Base-by-base conservation (phyloP, 2,113 vertebrate genomes). In the Psittacula cyanocephala region DNA sequence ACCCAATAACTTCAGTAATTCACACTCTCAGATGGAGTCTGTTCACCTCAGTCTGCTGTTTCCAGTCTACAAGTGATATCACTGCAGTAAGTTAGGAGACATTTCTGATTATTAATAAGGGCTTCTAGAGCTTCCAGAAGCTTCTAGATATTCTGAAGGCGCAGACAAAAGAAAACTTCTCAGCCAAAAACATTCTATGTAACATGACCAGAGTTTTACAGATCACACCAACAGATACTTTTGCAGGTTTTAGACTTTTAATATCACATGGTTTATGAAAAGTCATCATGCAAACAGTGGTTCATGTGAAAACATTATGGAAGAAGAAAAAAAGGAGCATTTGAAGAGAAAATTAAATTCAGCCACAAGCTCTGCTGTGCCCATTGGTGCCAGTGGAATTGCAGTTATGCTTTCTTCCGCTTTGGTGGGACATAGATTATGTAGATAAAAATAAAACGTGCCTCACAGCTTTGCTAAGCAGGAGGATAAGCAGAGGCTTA, bases 141-240 rank as follows among this genome's bases (percentile, higher is more conserved):
- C 4, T 71, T 37, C 59, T 35, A 47, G 50, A 72, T 41, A 31
- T 31, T 13, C 19, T 47, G 16, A 49, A 49, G 19, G 9, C 35
- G 49, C 12, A 37, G 11, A 24, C 5, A 35, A 81, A 55, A 59
- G 27, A 57, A 41, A 46, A 24, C 18, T 47, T 23, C 17, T 37
- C 44, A 22, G 22, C 44, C 22, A 10, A 10, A 65, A 67, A 1
- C 0, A 0, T 35, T 35, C 25, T 17, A 3, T 20, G 31, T 13
- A 24, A 17, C 31, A 3, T 1, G 18, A 55, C 10, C n/a, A 69
- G 33, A 29, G 33, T 17, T 63, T 25, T 50, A 9, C 49, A 31
- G 33, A 16, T 70, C 19, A 28, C 6, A 2, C 18, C 17, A 7
- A 2, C 5, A 23, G 19, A 16, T 29, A 50, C 39, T 46, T 44